Evolutionary conservation across 2,888 invertebrate species (phyloP), one percentile per base, ranked within the genome.

Genomic region (Bembecia ichneumoniformis): DNA sequence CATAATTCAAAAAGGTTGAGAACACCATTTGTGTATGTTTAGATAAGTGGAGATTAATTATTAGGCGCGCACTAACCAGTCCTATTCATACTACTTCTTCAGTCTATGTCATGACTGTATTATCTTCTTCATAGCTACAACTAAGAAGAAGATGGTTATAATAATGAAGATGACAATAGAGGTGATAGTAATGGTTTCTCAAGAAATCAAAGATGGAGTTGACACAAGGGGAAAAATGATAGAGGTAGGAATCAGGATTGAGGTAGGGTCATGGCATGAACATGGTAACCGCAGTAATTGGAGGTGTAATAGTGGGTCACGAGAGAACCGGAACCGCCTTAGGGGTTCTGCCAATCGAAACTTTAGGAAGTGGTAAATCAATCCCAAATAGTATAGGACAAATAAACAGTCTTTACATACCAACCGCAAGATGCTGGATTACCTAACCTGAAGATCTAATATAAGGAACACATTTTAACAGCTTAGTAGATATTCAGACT

Each of bases 301-400:
- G 46, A 57, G 70, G 47, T 62, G 66, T 15, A 66, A 64, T 45
- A 56, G 56, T 28, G 73, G 73, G 3, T 57, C 64, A 3, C 76
- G 83, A 10, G 78, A 82, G 7, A 59, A 72, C 0, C 66, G 77
- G 4, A 66, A 63, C 45, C 68, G 83, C 10, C 62, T 79, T 10
- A 74, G 80, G 11, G 68, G 77, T n/a, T 74, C 77, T 1, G 55
- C 64, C 35, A 76, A 74, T 56, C 66, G 84, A 54, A 64, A 62
- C 57, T 88, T 81, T 59, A 74, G 88, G 87, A 62, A 86, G 87
- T 40, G 74, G 77, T 40, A 82, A 80, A 60, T 63, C 74, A 52
- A 65, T 74, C 50, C 64, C 79, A 55, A 86, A 82, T 83, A 82
- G 67, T 59, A 59, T 55, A 59, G 54, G 55, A 44, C 51, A 47